phyloP scores from a whole-genome alignment of 2,113 vertebrate species.

The Spheniscus mendiculus region DNA sequence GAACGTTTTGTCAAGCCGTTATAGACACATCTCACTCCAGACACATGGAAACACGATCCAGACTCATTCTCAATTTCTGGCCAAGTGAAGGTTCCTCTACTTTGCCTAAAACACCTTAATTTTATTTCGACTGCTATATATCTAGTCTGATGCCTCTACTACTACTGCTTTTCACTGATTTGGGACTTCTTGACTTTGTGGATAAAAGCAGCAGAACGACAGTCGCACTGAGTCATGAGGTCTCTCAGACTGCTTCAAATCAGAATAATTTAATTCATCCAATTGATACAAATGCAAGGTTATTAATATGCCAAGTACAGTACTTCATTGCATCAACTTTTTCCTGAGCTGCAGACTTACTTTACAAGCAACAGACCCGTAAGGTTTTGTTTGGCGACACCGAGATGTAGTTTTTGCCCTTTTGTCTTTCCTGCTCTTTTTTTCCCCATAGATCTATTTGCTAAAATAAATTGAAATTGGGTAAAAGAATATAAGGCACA shows the following conservation, averaged over 20 bases:
- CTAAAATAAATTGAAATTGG: conserved; percentile 83
- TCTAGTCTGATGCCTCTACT: background rate
- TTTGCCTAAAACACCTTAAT: background rate
- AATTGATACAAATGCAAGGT: background rate
- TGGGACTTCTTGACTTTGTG: background rate
- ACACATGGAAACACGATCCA: background rate
- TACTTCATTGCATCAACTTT: background rate
- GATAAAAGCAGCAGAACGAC: background rate
- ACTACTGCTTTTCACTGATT: background rate
- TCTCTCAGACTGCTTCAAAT: background rate
- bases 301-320: background rate
- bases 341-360: background rate
- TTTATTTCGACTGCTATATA: background rate
- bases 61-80: background rate
- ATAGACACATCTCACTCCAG: background rate
- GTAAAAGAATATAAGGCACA: conserved; percentile 76
- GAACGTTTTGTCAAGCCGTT: background rate
- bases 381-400: conserved; percentile 49
- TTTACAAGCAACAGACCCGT: background rate
- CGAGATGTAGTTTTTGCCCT: conserved; percentile 41
- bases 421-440: conserved; percentile 48
- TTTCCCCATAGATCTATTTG: conserved; percentile 74
- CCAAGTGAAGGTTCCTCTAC: background rate
- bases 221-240: background rate
- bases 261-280: background rate